Evolutionary conservation across 1,140 invertebrate species (phyloP).

Genomic region (Procambarus virginalis): DNA sequence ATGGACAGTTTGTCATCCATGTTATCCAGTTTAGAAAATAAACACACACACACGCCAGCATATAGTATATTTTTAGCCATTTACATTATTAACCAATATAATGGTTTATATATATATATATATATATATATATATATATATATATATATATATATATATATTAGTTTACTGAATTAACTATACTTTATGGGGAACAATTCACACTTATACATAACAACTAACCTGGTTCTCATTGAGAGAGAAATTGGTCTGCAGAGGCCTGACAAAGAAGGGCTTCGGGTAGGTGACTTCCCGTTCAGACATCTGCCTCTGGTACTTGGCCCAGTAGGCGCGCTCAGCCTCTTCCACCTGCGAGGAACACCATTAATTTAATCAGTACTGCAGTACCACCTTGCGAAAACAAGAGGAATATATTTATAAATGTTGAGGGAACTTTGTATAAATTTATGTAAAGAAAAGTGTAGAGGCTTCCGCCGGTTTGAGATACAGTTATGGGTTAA

Average conservation of each 20-base stretch:
- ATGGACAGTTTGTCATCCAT: not conserved
- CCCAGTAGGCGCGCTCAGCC: conserved; percentile 74
- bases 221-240: conserved; percentile 87
- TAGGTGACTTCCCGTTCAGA: conserved; percentile 84
- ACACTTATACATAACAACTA: not conserved
- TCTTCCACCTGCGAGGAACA: conserved; percentile 76
- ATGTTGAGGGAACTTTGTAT: too few species aligned
- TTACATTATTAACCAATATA: not conserved
- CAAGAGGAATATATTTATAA: too few species aligned
- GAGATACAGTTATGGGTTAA: not conserved
- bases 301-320: conserved; percentile 78
- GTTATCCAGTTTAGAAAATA: too few species aligned
- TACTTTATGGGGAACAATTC: too few species aligned
- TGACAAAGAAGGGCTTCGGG: conserved; percentile 90
- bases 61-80: too few species aligned
- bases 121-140: too few species aligned
- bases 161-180: too few species aligned
- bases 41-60: too few species aligned
- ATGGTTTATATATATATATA: not conserved
- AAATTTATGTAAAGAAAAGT: too few species aligned
- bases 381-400: too few species aligned
- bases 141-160: too few species aligned
- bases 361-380: not conserved
- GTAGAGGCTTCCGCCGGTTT: too few species aligned
- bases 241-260: conserved; percentile 86